phyloP scores from a whole-genome alignment of 2,113 vertebrate genomes.

The Arvicanthis niloticus region DNA sequence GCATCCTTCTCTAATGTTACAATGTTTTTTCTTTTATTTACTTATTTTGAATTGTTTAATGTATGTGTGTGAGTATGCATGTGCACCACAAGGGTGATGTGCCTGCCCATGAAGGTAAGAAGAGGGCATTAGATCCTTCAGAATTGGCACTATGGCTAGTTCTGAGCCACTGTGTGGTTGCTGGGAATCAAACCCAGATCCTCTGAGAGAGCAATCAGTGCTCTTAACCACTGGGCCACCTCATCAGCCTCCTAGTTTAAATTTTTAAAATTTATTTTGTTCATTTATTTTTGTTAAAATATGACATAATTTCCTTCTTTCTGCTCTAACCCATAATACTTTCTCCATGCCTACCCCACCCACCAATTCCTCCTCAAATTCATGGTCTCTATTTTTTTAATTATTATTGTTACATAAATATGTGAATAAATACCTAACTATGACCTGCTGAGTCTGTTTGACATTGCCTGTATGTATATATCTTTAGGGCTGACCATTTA shows the following conservation, averaged over 20 bases:
- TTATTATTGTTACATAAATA: not conserved
- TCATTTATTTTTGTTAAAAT: not conserved
- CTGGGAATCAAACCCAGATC: not conserved
- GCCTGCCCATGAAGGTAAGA: not conserved
- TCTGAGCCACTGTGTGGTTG: not conserved
- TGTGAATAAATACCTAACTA: not conserved
- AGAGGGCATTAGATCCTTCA: not conserved
- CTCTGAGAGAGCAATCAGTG: not conserved
- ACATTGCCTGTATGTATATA: not conserved
- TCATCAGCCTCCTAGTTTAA: not conserved
- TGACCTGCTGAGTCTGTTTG: not conserved
- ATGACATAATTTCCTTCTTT: not conserved
- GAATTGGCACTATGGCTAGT: not conserved
- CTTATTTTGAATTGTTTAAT: not conserved
- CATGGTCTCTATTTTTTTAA: not conserved
- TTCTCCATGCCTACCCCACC: not conserved
- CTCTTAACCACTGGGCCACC: not conserved
- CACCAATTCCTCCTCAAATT: not conserved
- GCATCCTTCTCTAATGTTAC: not conserved
- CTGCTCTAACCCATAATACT: not conserved
- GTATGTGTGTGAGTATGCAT: not conserved
- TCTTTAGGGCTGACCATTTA: not conserved
- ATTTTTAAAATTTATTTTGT: not conserved
- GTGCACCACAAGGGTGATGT: not conserved
- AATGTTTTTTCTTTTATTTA: not conserved